Percentiles rank a stretch among this genome's conserved stretches.
Conservation (phyloP, 2,888 invertebrate species). For the Nephrotoma appendiculata region DNA sequence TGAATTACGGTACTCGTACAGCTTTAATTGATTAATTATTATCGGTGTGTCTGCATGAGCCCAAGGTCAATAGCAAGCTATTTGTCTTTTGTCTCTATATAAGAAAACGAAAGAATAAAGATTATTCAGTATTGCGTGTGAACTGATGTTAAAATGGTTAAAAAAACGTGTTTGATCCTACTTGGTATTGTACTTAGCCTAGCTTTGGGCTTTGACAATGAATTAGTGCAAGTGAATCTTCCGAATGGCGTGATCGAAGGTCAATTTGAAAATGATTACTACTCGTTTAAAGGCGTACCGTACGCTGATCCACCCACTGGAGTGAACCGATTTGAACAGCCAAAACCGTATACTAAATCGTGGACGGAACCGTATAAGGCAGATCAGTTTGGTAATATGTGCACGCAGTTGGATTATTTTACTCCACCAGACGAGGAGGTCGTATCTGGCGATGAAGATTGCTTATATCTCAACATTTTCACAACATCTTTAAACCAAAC, state of each 20-base stretch:
- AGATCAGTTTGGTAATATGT: not conserved
- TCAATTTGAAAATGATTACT: not conserved
- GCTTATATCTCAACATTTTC: slow-evolving; percentile 5
- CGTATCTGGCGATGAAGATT: slow-evolving; percentile 7
- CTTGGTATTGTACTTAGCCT: not conserved
- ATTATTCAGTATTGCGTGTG: not conserved
- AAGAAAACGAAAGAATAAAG: not conserved
- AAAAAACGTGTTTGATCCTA: not conserved
- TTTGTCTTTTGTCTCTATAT: not conserved
- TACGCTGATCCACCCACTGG: not conserved
- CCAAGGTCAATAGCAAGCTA: not conserved
- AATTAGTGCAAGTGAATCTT: not conserved
- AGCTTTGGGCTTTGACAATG: not conserved
- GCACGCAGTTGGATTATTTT: not conserved
- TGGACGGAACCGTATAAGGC: not conserved
- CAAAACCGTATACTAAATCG: not conserved
- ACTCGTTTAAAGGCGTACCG: not conserved
- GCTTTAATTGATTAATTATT: too few relatives aligned
- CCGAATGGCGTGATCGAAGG: not conserved
- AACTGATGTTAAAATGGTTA: not conserved
- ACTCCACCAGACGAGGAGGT: slow-evolving; percentile 2
- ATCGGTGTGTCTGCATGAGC: not conserved
- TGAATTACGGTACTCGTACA: too few relatives aligned
- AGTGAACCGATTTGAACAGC: not conserved
- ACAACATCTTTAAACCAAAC: not conserved